phyloP scores from a whole-genome alignment of 64 coral and sea anemone genomes.

The Pocillopora verrucosa region DNA sequence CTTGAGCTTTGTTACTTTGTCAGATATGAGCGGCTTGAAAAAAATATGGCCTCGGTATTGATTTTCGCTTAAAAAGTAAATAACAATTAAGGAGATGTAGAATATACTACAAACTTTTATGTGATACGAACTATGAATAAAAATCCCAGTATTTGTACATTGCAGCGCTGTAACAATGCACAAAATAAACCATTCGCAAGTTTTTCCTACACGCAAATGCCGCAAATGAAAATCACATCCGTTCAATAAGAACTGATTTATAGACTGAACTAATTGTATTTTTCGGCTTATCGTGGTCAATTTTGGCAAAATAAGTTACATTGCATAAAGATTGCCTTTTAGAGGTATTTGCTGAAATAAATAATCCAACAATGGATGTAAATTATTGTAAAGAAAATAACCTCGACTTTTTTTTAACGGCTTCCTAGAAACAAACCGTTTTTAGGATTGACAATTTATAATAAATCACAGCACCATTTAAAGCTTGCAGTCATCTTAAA shows the following conservation, averaged over 20 bases:
- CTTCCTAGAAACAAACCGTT: no score
- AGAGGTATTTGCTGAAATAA: neutral
- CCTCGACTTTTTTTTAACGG: no score
- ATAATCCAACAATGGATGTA: neutral
- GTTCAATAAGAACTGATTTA: neutral
- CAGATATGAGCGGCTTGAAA: neutral
- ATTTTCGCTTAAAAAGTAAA: neutral
- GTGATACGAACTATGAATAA: neutral
- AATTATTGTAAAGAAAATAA: no score
- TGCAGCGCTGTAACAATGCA: neutral
- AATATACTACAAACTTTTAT: neutral
- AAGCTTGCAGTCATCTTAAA: no score
- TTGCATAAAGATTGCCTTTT: no score
- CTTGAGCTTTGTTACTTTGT: neutral
- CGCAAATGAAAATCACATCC: constrained; percentile 6
- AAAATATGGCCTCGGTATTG: neutral
- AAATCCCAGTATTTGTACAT: neutral
- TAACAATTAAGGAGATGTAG: neutral
- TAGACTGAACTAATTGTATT: neutral
- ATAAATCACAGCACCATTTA: no score
- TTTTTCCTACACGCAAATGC: neutral
- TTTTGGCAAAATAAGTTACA: neutral
- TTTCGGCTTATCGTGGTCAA: neutral
- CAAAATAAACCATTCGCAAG: neutral
- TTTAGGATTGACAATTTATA: no score